Base-by-base conservation (phyloP, 2,888 invertebrate genomes). In the Nemapogon koenigi region DNA sequence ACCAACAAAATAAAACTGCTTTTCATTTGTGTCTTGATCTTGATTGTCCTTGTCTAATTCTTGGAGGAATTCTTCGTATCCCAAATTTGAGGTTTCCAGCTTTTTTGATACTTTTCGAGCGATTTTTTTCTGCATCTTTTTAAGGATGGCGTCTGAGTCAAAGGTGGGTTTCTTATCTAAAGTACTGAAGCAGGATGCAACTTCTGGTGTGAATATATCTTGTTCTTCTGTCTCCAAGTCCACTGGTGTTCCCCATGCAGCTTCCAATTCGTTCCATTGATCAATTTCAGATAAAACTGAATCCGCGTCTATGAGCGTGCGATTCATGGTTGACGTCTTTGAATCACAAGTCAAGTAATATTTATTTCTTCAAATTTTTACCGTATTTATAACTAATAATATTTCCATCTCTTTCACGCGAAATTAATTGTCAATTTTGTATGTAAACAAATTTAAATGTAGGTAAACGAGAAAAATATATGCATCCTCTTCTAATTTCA, bases 181-280 rank as follows among this genome's bases (percentile, higher is more conserved):
- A 0, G 62, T 57, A 38, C 71, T 70, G 50, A 69, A 60, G 43
- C 51, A 1, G 52, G 41, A 22, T 28, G 26, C 15, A 13, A 18
- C 16, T 2, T 35, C 16, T 7, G 4, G 7, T 26, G 16, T 26
- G 26, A 25, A 44, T 40, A 71, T 31, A 3, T 43, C 31, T 8
- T 22, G 59, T 44, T 70, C 61, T 17, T 75, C 71, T 0, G 62
- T 65, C 31, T 75, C 73, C 2, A 76, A 48, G 46, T 76, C 75
- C 2, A 76, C 50, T 2, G 75, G 66, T 19, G 60, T 53, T 3
- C 67, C 64, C 75, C 75, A 76, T 44, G 65, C 57, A 43, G 69
- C 60, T 41, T 71, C 70, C 2, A 76, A 51, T 25, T 63, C 59
- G 45, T 47, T 59, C 75, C 75, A 75, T 39, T 75, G 57, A 19